phyloP scores from a whole-genome alignment of 2,113 vertebrate species.

The Sula dactylatra region DNA sequence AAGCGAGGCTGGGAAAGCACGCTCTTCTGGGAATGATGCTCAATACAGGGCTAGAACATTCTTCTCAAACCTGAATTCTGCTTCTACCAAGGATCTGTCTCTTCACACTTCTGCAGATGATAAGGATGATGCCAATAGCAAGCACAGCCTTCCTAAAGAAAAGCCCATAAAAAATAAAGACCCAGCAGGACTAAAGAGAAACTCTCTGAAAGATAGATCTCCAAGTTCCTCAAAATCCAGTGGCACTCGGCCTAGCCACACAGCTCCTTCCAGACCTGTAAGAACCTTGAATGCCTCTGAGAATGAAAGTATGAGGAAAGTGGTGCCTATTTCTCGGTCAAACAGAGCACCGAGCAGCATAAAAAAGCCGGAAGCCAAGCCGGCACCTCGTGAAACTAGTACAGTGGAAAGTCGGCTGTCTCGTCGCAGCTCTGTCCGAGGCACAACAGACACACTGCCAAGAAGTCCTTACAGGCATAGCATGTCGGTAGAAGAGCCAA shows the following conservation, averaged over 20 bases:
- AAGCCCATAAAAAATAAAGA: constrained; percentile 69
- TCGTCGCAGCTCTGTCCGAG: constrained; percentile 77
- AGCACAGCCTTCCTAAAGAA: constrained; percentile 46
- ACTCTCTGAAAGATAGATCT: constrained; percentile 61
- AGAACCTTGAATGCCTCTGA: constrained; percentile 82
- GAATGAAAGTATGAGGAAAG: constrained; percentile 87
- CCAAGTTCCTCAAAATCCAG: constrained; percentile 34
- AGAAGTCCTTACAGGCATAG: constrained; percentile 79
- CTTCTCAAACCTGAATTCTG: constrained; percentile 70
- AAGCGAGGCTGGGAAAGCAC: not conserved
- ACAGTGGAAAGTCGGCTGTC: constrained; percentile 58
- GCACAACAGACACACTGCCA: constrained; percentile 72
- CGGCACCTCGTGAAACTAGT: constrained; percentile 37
- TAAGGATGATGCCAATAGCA: constrained; percentile 58
- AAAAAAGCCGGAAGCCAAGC: constrained; percentile 74
- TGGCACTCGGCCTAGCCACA: constrained; percentile 3
- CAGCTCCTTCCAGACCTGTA: constrained; percentile 62
- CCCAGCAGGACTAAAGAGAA: constrained; percentile 63
- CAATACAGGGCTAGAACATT: constrained; percentile 60
- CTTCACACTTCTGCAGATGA: not conserved
- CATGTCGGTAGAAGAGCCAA: constrained; percentile 81
- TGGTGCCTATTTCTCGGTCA: constrained; percentile 86
- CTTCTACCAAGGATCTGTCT: constrained; percentile 37
- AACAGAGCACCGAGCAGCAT: constrained; percentile 57
- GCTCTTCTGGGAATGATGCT: not conserved